phyloP scores from a whole-genome alignment of 2,113 vertebrate genomes.

The Probosciger aterrimus region DNA sequence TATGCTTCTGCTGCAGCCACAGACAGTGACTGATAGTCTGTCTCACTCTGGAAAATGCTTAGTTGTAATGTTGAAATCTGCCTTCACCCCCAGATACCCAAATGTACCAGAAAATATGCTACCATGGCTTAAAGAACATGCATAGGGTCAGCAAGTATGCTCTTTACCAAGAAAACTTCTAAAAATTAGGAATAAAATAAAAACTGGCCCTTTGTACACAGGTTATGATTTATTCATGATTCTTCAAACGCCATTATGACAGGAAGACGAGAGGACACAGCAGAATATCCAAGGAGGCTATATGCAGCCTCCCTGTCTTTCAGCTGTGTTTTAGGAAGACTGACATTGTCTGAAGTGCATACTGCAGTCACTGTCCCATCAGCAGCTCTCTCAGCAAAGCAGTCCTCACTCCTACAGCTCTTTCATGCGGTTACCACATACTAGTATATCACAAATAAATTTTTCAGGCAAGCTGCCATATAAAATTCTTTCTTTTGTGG shows the following conservation, averaged over 20 bases:
- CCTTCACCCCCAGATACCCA: not conserved
- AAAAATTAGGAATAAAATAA: not conserved
- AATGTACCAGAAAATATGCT: not conserved
- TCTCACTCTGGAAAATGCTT: not conserved
- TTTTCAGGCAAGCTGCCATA: slow-evolving; percentile 33
- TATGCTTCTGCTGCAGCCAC: not conserved
- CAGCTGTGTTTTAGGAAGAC: not conserved
- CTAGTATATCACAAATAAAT: not conserved
- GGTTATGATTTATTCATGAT: not conserved
- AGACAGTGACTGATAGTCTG: not conserved
- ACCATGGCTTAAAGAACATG: not conserved
- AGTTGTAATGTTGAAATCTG: not conserved
- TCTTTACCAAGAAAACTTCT: not conserved
- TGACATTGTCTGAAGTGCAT: not conserved
- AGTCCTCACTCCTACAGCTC: not conserved
- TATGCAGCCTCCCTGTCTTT: not conserved
- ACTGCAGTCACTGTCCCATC: not conserved
- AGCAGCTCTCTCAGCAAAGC: not conserved
- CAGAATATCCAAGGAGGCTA: not conserved
- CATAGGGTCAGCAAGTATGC: not conserved
- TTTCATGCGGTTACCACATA: not conserved
- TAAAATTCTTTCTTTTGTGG: slow-evolving; percentile 32
- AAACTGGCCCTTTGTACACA: not conserved
- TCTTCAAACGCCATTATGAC: not conserved
- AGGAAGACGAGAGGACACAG: not conserved